Evolutionary conservation across 2,797 vertebrate species (phyloP).

Genomic region (Gymnopithys bicolor): DNA sequence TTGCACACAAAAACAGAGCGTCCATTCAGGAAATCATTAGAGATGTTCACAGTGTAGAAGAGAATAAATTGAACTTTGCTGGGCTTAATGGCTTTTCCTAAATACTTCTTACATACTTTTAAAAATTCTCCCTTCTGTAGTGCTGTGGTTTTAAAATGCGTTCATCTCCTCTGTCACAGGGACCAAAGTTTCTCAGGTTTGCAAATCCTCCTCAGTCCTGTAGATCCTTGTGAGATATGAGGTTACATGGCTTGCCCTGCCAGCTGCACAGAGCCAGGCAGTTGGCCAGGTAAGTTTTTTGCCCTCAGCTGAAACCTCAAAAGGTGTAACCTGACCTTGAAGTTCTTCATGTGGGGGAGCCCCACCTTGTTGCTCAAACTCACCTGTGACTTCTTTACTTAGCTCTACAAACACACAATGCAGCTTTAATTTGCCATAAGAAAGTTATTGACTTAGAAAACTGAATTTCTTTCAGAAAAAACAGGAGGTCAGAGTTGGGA

Average conservation of each 20-base stretch:
- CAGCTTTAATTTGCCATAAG: background rate
- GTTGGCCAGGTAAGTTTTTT: background rate
- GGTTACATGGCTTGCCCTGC: background rate
- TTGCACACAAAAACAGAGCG: background rate
- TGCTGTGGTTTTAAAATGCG: background rate
- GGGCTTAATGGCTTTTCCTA: background rate
- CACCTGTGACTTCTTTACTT: background rate
- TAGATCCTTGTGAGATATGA: background rate
- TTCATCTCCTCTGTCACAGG: background rate
- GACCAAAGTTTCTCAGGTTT: background rate
- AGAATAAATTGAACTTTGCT: background rate
- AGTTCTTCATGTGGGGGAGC: background rate
- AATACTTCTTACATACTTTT: background rate
- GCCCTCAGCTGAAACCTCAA: background rate
- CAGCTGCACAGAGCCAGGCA: background rate
- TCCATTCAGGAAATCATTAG: conserved; percentile 5
- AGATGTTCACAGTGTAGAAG: background rate
- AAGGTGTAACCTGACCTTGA: background rate
- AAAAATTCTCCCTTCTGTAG: background rate
- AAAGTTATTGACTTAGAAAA: background rate
- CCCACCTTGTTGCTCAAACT: background rate
- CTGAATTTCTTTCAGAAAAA: background rate
- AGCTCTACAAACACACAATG: background rate
- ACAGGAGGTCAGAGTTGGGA: background rate
- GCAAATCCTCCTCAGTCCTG: background rate